Percentiles rank a stretch among this genome's conserved stretches.
Conservation (phyloP, 2,888 invertebrate genomes). For the Trissoscelio sp. region DNA sequence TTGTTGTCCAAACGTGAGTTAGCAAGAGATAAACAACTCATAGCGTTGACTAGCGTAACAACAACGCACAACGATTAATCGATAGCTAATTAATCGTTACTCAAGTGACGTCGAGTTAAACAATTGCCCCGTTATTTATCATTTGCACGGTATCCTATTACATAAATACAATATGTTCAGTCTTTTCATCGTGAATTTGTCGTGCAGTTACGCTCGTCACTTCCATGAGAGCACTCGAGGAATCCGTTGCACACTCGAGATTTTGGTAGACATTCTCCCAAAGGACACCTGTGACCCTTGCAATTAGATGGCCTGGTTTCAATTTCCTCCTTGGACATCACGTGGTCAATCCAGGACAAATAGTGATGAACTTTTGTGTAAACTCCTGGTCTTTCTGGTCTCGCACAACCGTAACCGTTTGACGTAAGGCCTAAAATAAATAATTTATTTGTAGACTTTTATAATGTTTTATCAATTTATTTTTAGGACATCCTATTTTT, state of each 20-base stretch:
- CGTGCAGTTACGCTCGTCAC: slow-evolving; percentile 88
- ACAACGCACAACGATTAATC: slow-evolving; percentile 60
- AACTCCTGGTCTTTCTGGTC: slow-evolving; percentile 91
- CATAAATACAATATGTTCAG: slow-evolving; percentile 63
- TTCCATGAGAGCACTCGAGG: slow-evolving; percentile 90
- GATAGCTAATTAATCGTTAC: slow-evolving; percentile 47
- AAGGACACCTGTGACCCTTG: slow-evolving; percentile 89
- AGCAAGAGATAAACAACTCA: slow-evolving; percentile 44
- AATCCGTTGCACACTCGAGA: slow-evolving; percentile 91
- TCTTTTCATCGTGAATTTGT: slow-evolving; percentile 69
- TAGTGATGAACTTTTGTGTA: slow-evolving; percentile 92
- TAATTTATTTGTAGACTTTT: neutral
- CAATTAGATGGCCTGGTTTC: slow-evolving; percentile 82
- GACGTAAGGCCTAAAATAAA: slow-evolving; percentile 88
- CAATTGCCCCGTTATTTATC: slow-evolving; percentile 49
- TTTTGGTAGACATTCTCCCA: slow-evolving; percentile 89
- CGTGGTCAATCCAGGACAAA: slow-evolving; percentile 88
- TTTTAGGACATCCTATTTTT: no score
- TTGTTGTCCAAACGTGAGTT: neutral
- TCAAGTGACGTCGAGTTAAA: slow-evolving; percentile 43
- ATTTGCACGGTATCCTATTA: slow-evolving; percentile 21
- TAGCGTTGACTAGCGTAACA: slow-evolving; percentile 63
- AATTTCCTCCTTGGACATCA: slow-evolving; percentile 81
- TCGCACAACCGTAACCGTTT: slow-evolving; percentile 92
- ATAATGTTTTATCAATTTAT: neutral